Evolutionary conservation across 1,140 invertebrate genomes (phyloP).

Genomic region (Maconellicoccus hirsutus): DNA sequence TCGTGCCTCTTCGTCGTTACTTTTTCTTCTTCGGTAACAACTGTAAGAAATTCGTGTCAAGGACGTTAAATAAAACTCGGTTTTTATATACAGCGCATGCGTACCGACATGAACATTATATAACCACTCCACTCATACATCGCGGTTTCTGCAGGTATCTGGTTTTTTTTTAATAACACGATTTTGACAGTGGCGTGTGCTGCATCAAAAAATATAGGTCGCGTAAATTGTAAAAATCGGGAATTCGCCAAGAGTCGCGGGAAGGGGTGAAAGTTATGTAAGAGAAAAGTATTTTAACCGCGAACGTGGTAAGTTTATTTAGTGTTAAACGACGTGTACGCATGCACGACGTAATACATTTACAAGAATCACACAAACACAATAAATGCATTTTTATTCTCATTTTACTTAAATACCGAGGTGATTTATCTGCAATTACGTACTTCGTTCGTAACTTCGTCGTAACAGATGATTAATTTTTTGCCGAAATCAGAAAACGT

Average conservation of each 20-base stretch:
- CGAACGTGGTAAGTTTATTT: background rate
- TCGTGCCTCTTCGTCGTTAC: background rate
- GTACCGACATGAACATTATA: conserved; percentile 10
- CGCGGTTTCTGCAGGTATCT: conserved; percentile 13
- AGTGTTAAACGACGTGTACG: too few species aligned
- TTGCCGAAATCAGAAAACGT: too few species aligned
- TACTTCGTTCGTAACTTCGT: too few species aligned
- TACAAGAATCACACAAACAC: too few species aligned
- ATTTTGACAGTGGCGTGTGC: conserved; percentile 2
- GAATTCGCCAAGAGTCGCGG: background rate
- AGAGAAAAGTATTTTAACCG: background rate
- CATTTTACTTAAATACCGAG: too few species aligned
- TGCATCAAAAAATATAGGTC: conserved; percentile 10
- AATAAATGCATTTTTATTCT: too few species aligned
- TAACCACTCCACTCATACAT: background rate
- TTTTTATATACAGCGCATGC: conserved; percentile 11
- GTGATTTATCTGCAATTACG: too few species aligned
- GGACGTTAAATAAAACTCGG: conserved; percentile 19
- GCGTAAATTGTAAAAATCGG: conserved; percentile 15
- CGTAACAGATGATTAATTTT: too few species aligned
- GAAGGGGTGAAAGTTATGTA: background rate
- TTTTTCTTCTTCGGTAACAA: conserved; percentile 17
- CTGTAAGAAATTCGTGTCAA: conserved; percentile 8
- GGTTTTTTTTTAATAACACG: conserved; percentile 16
- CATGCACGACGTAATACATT: too few species aligned